phyloP scores from a whole-genome alignment of 1,140 invertebrate genomes.

The Trachymyrmex septentrionalis region DNA sequence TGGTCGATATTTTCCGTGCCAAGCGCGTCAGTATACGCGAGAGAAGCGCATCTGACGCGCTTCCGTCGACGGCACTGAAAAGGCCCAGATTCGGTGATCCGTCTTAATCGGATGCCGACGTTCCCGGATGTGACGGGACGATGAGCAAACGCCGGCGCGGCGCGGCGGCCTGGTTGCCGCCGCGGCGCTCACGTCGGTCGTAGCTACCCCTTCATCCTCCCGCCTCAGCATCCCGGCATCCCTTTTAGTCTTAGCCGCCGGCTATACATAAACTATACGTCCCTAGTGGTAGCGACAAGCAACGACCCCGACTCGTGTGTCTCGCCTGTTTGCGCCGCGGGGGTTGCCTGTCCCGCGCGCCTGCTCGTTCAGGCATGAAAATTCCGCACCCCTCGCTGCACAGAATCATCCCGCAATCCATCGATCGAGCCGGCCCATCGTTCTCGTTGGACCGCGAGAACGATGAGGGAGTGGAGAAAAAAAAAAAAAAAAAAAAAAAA shows the following conservation, averaged over 20 bases:
- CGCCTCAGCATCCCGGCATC: conserved; percentile 40
- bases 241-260: conserved; percentile 75
- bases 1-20: conserved; percentile 62
- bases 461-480: conserved; percentile 5
- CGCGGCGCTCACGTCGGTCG: conserved; percentile 51
- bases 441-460: conserved; percentile 64
- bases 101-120: conserved; percentile 55
- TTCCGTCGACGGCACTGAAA: conserved; percentile 55
- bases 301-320: conserved; percentile 69
- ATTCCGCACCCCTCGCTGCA: conserved; percentile 78
- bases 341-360: conserved; percentile 62
- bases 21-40: conserved; percentile 7
- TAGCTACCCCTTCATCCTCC: conserved; percentile 9
- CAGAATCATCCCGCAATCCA: conserved; percentile 74
- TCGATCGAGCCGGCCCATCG: conserved; percentile 69
- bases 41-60: conserved; percentile 33
- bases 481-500: conserved; percentile 22
- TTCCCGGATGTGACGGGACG: conserved; percentile 63
- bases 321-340: conserved; percentile 67
- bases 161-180: conserved; percentile 29
- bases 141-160: conserved; percentile 33
- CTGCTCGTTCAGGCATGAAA: conserved; percentile 76
- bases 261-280: conserved; percentile 73
- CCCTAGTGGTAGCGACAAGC: conserved; percentile 56
- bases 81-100: conserved; percentile 59